Conservation (phyloP, 92 coral and sea anemone genomes). For the Heliopora coerulea region DNA sequence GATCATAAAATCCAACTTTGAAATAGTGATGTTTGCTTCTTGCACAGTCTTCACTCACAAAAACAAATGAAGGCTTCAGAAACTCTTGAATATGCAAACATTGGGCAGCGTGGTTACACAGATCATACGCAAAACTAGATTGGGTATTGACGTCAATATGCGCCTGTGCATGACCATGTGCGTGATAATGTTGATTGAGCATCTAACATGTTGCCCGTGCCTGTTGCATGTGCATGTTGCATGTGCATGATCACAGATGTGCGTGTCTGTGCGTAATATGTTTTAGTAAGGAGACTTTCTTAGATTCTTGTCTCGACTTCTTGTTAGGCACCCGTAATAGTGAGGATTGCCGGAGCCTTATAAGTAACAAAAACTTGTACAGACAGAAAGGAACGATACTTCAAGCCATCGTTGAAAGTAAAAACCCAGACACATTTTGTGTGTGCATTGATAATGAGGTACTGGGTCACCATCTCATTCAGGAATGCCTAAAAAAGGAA, state of each 20-base stretch:
- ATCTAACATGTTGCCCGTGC: no score
- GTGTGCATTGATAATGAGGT: background rate
- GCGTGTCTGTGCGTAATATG: background rate
- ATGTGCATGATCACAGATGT: background rate
- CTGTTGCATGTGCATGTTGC: no score
- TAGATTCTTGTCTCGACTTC: background rate
- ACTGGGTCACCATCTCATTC: background rate
- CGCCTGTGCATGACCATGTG: no score
- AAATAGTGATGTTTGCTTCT: no score
- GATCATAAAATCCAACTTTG: no score
- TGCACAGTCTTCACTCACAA: no score
- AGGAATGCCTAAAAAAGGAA: conserved; percentile 5
- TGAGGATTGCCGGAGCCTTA: background rate
- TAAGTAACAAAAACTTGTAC: background rate
- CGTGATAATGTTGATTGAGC: no score
- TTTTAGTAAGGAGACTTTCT: background rate
- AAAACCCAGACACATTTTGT: background rate
- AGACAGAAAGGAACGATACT: conserved; percentile 1
- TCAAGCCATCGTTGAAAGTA: conserved; percentile 21
- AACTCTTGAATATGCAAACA: no score
- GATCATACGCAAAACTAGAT: no score
- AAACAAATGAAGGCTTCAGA: no score
- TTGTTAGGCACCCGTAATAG: conserved; percentile 1
- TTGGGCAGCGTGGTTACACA: no score
- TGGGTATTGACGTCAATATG: no score